These are phyloP conservation scores for Slavum lentiscoides DNA, from an alignment of 2,888 invertebrate genomes.

Conservation along the genomic window DNA sequence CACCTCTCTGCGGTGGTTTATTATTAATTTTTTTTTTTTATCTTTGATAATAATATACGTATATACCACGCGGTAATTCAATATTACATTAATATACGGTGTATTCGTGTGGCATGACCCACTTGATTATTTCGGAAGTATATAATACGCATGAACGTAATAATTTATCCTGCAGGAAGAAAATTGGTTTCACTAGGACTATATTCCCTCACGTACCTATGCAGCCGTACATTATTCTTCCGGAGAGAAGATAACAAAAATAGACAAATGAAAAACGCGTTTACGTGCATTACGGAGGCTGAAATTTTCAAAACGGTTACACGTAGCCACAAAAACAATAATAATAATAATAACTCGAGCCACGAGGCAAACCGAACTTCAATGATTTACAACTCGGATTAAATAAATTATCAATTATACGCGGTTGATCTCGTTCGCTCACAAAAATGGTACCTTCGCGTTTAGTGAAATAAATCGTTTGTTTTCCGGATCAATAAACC, in stretches of 20 bases:
- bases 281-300: not conserved
- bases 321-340: not conserved
- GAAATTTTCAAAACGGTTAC: not conserved
- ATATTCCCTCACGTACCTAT: not conserved
- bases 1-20: too few species aligned
- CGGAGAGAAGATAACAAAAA: not conserved
- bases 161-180: not conserved
- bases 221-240: not conserved
- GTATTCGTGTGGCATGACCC: constrained; percentile 19
- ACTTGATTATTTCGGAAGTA: constrained; percentile 8
- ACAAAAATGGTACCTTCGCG: too few species aligned
- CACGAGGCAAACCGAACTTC: too few species aligned
- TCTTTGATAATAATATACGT: not conserved
- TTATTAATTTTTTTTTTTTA: not conserved
- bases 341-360: not conserved
- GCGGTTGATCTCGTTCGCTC: too few species aligned
- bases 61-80: not conserved
- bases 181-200: not conserved
- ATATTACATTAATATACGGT: not conserved
- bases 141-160: not conserved
- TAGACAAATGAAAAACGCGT: not conserved
- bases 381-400: too few species aligned
- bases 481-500: too few species aligned
- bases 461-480: too few species aligned
- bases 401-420: too few species aligned